phyloP scores from a whole-genome alignment of 2,113 vertebrate genomes.

The Misgurnus anguillicaudatus region DNA sequence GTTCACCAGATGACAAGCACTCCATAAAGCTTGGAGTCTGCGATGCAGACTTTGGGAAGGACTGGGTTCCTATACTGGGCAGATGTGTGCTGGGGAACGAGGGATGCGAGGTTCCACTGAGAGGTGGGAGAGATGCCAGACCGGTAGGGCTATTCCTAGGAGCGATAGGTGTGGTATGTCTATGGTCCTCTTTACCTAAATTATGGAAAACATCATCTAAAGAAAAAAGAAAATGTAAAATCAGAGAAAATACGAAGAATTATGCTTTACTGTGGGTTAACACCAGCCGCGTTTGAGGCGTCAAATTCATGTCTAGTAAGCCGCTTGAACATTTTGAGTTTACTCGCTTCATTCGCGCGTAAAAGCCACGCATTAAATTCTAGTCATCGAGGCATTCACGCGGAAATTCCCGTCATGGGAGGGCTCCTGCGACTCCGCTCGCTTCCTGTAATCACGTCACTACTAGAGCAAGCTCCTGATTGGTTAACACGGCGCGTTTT shows the following conservation, averaged over 20 bases:
- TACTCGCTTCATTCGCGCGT: too few species aligned
- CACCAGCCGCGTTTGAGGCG: too few species aligned
- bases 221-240: background rate
- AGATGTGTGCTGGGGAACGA: slow-evolving; percentile 82
- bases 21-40: slow-evolving; percentile 86
- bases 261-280: too few species aligned
- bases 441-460: too few species aligned
- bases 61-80: slow-evolving; percentile 78
- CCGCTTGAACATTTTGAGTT: too few species aligned
- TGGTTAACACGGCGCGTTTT: too few species aligned
- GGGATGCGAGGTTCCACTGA: slow-evolving; percentile 80
- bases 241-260: background rate
- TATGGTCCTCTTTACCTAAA: slow-evolving; percentile 89
- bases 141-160: slow-evolving; percentile 85
- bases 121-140: slow-evolving; percentile 81
- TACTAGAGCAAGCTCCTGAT: too few species aligned
- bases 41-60: slow-evolving; percentile 86
- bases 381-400: too few species aligned
- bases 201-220: slow-evolving; percentile 94
- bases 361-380: too few species aligned
- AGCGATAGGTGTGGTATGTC: slow-evolving; percentile 79
- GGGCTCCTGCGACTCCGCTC: too few species aligned
- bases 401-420: too few species aligned
- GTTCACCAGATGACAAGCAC: slow-evolving; percentile 83
- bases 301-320: too few species aligned